phyloP scores from a whole-genome alignment of 2,113 vertebrate species.

The Gopherus evgoodei region DNA sequence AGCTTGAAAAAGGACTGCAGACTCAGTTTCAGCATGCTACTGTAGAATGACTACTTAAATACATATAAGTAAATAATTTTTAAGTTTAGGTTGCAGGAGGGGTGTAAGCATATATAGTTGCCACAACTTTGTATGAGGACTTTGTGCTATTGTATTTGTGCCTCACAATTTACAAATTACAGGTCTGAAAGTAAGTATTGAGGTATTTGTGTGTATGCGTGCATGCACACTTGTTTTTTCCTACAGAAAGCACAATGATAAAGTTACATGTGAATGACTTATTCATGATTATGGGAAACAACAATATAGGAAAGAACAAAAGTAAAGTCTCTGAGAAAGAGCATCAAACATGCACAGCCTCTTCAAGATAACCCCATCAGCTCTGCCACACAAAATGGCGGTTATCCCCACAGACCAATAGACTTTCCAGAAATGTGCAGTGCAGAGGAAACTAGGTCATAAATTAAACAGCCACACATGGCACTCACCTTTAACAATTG shows the following conservation, averaged over 20 bases:
- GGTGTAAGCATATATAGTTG: neutral
- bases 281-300: neutral
- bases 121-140: neutral
- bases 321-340: neutral
- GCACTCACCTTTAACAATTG: neutral
- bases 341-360: too few species aligned
- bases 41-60: neutral
- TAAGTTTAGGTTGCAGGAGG: neutral
- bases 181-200: neutral
- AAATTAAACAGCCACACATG: neutral
- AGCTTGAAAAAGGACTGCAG: neutral
- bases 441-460: neutral
- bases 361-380: neutral
- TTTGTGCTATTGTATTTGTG: too few species aligned
- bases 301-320: neutral
- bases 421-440: neutral
- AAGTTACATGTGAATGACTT: neutral
- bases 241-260: neutral
- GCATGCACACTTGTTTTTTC: neutral
- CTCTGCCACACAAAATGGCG: neutral
- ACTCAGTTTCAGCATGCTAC: neutral
- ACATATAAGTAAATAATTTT: neutral
- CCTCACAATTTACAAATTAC: too few species aligned
- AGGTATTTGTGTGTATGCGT: accelerated
- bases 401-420: neutral